phyloP scores from a whole-genome alignment of 2,113 vertebrate genomes.

The Carettochelys insculpta region DNA sequence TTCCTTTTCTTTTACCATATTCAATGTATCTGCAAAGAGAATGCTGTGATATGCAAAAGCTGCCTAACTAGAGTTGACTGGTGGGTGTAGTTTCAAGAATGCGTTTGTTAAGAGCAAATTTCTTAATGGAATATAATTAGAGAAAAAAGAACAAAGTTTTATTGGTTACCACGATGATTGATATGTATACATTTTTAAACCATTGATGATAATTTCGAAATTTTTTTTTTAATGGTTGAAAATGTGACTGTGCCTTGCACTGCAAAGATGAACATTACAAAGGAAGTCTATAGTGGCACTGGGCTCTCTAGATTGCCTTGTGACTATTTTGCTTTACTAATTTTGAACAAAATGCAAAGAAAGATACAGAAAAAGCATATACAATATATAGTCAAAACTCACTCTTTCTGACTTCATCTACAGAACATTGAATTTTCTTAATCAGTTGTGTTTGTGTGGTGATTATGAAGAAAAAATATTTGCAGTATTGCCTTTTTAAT shows the following conservation, averaged over 20 bases:
- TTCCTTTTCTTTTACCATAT: conserved; percentile 48
- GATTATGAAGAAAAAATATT: conserved; percentile 1
- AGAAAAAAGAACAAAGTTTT: conserved; percentile 55
- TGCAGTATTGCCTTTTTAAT: background rate
- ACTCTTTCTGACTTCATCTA: conserved; percentile 41
- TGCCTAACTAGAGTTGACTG: conserved; percentile 65
- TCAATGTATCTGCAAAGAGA: conserved; percentile 23
- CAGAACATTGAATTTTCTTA: conserved; percentile 15
- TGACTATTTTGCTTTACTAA: conserved; percentile 44
- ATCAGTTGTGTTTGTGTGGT: background rate
- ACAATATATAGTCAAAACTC: conserved; percentile 35
- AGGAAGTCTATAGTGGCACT: conserved; percentile 55
- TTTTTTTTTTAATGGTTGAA: conserved; percentile 48
- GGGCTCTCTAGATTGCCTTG: conserved; percentile 39
- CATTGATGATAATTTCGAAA: conserved; percentile 42
- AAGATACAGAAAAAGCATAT: conserved; percentile 40
- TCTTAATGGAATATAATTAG: conserved; percentile 57
- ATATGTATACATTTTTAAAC: conserved; percentile 44
- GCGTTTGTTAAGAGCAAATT: conserved; percentile 22
- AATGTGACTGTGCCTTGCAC: conserved; percentile 52
- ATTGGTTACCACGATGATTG: conserved; percentile 66
- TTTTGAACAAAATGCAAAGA: conserved; percentile 57
- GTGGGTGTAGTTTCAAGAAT: conserved; percentile 47
- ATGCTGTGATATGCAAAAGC: conserved; percentile 60
- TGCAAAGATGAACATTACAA: conserved; percentile 53